Evolutionary conservation across 2,113 vertebrate genomes (phyloP).

Genomic region (Gavialis gangeticus): DNA sequence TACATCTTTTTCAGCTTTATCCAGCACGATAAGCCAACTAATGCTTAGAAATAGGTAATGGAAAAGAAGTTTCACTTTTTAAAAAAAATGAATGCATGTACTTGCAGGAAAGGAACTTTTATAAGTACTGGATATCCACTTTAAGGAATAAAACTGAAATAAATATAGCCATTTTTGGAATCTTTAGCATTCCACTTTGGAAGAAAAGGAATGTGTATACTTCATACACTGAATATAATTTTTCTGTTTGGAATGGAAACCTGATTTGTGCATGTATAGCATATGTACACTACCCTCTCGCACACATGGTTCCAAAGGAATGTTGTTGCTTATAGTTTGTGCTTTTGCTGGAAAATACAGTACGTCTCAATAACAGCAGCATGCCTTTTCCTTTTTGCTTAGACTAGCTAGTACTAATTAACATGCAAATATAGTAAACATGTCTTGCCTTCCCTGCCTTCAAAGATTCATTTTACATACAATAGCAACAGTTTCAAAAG

Average conservation of each 20-base stretch:
- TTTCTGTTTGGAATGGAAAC: slow-evolving; percentile 13
- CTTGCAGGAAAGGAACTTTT: slow-evolving; percentile 33
- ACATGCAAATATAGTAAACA: slow-evolving; percentile 58
- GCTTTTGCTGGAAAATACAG: slow-evolving; percentile 17
- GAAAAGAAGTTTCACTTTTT: background rate
- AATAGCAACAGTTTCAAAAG: slow-evolving; percentile 62
- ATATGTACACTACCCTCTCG: background rate
- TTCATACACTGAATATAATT: background rate
- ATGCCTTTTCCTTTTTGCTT: slow-evolving; percentile 5
- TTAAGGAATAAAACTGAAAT: background rate
- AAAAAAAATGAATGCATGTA: slow-evolving; percentile 2
- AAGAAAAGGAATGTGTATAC: slow-evolving; percentile 17
- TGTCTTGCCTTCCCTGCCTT: background rate
- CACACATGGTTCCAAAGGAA: background rate
- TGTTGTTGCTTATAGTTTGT: slow-evolving; percentile 1
- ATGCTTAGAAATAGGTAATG: slow-evolving; percentile 56
- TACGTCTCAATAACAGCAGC: background rate
- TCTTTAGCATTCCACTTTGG: background rate
- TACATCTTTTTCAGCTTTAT: background rate
- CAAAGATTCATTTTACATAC: slow-evolving; percentile 69
- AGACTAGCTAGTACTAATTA: slow-evolving; percentile 52
- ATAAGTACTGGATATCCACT: slow-evolving; percentile 1
- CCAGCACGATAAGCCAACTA: slow-evolving; percentile 38
- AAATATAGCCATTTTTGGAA: background rate
- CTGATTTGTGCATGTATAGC: background rate